Evolutionary conservation across 2,113 vertebrate species (phyloP).

Genomic region (Crocuta crocuta): DNA sequence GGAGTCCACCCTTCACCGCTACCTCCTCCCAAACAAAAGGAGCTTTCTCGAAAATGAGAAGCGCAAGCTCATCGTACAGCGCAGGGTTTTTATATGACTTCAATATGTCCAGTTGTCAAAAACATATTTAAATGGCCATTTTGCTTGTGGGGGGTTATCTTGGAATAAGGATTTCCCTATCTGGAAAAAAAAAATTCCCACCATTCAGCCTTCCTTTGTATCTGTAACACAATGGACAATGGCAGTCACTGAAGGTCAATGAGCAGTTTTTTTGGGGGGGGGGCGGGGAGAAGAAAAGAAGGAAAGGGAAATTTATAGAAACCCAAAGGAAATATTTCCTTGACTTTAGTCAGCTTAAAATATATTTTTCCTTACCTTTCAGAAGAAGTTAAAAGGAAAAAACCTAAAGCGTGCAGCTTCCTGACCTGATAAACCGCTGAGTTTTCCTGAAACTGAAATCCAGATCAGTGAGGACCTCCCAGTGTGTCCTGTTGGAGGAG

Average conservation of each 20-base stretch:
- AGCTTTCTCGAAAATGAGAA: not conserved
- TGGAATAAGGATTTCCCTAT: not conserved
- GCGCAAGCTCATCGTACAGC: not conserved
- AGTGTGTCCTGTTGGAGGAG: too few species aligned
- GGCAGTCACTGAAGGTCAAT: not conserved
- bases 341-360: not conserved
- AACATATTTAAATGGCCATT: not conserved
- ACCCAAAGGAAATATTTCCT: conserved; percentile 34
- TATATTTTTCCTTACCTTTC: not conserved
- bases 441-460: not conserved
- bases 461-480: not conserved
- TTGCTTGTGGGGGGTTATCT: not conserved
- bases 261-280: too few species aligned
- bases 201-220: not conserved
- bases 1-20: not conserved
- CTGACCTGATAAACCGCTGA: not conserved
- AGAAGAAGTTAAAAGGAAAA: not conserved
- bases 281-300: not conserved
- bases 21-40: not conserved
- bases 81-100: not conserved
- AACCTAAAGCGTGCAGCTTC: not conserved
- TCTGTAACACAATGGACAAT: not conserved
- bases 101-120: not conserved
- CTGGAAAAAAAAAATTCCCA: not conserved
- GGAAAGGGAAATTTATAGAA: not conserved